These are phyloP conservation scores for Phenganax subtilis DNA, from an alignment of 92 coral and sea anemone genomes.

Conservation along the genomic window DNA sequence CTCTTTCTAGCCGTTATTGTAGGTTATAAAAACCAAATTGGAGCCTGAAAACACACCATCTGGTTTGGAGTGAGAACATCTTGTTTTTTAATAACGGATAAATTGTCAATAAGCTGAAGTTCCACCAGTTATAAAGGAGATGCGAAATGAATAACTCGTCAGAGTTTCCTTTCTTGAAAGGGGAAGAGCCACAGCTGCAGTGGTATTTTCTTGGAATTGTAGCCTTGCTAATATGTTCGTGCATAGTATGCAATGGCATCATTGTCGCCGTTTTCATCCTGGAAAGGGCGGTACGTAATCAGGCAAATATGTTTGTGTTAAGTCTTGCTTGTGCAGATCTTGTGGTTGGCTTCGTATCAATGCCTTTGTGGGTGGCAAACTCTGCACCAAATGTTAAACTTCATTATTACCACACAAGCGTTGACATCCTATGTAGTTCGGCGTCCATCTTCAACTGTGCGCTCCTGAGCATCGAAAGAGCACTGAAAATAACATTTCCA, in stretches of 20 bases:
- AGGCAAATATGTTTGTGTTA: constrained; percentile 20
- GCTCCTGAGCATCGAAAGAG: constrained; percentile 37
- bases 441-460: constrained; percentile 33
- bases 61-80: too few species aligned
- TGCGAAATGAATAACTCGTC: too few species aligned
- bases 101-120: too few species aligned
- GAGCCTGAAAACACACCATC: too few species aligned
- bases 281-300: constrained; percentile 17
- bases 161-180: too few species aligned
- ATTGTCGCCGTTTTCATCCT: constrained; percentile 12
- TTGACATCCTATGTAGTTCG: constrained; percentile 26
- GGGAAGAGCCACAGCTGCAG: too few species aligned
- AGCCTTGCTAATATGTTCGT: not conserved
- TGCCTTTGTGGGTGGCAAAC: constrained; percentile 29
- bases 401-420: not conserved
- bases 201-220: constrained; percentile 8
- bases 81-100: too few species aligned
- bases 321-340: constrained; percentile 39
- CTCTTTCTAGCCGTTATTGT: too few species aligned
- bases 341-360: constrained; percentile 16
- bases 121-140: too few species aligned
- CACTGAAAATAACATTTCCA: constrained; percentile 22
- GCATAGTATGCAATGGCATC: constrained; percentile 24
- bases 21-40: too few species aligned
- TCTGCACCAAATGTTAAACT: not conserved